phyloP scores from a whole-genome alignment of 1,140 invertebrate genomes.

The Vanessa atalanta region DNA sequence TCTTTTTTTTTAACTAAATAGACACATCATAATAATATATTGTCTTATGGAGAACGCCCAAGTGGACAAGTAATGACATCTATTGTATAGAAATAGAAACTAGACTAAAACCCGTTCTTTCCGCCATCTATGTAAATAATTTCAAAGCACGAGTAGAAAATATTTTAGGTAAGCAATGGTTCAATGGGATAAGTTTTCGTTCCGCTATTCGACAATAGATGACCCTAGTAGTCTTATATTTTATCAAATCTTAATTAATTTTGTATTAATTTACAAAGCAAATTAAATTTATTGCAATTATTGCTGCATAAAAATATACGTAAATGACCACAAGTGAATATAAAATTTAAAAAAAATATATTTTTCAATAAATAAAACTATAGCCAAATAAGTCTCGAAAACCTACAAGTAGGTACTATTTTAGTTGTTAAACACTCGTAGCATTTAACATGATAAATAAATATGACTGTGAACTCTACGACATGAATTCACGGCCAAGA shows the following conservation, averaged over 20 bases:
- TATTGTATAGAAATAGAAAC: not conserved
- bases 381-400: not conserved
- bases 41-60: too few relatives aligned
- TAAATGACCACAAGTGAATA: too few relatives aligned
- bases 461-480: conserved; percentile 56
- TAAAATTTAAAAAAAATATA: too few relatives aligned
- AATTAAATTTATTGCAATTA: not conserved
- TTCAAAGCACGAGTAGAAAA: not conserved
- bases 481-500: conserved; percentile 53
- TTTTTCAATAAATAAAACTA: not conserved
- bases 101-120: not conserved
- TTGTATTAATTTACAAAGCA: not conserved
- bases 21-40: too few relatives aligned
- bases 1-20: too few relatives aligned
- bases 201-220: conserved; percentile 38
- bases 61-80: not conserved
- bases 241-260: not conserved
- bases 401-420: not conserved
- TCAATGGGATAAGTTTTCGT: not conserved
- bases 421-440: conserved; percentile 22
- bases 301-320: too few relatives aligned
- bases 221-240: conserved; percentile 8
- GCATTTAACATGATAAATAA: conserved; percentile 45
- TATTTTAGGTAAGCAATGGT: not conserved
- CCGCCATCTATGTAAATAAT: not conserved